Evolutionary conservation across 2,113 vertebrate species (phyloP), one percentile per base, ranked within the genome.

Genomic region (Channa maculata): DNA sequence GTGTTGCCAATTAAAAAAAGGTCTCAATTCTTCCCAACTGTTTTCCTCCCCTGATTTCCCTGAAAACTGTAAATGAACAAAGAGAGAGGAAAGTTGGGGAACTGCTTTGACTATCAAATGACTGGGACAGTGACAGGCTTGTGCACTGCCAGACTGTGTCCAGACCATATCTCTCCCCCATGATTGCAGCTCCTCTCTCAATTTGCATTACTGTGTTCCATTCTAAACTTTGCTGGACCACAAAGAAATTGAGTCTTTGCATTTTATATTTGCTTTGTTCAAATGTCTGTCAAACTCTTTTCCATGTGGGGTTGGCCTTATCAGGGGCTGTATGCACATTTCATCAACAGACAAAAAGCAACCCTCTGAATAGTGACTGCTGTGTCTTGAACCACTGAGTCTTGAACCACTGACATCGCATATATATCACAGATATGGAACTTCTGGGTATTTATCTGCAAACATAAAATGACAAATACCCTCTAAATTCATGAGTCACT

Each of bases 31-130:
- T 57, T 79, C 53, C 71, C 14, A 82, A 84, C 80, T 78, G 70
- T 74, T 85, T 82, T 75, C n/a, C 74, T 78, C 78, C 73, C 75
- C 85, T 89, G 83, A 92, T 93, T 93, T 94, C 89, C 92, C 91
- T 93, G 93, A 90, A 93, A 93, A 94, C 90, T 88, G 88, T 91
- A 89, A 85, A 89, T 86, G 91, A 88, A 91, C 87, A 91, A 92
- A 90, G 91, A 86, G 83, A 74, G 82, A 90, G 89, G 91, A 90
- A 90, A 88, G 75, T 85, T 70, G 63, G 57, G 59, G 74, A 83
- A 33, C 82, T 80, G 71, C 71, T 94, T 94, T 94, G 93, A 93
- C 89, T 94, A 92, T 13, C 92, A 94, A 94, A 94, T 94, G 80
- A 86, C 49, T 1, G 60, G 33, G 50, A 91, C 90, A 91, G 84